These are phyloP conservation scores for Mellivora capensis DNA, from an alignment of 2,113 vertebrate genomes.

Conservation along the genomic window DNA sequence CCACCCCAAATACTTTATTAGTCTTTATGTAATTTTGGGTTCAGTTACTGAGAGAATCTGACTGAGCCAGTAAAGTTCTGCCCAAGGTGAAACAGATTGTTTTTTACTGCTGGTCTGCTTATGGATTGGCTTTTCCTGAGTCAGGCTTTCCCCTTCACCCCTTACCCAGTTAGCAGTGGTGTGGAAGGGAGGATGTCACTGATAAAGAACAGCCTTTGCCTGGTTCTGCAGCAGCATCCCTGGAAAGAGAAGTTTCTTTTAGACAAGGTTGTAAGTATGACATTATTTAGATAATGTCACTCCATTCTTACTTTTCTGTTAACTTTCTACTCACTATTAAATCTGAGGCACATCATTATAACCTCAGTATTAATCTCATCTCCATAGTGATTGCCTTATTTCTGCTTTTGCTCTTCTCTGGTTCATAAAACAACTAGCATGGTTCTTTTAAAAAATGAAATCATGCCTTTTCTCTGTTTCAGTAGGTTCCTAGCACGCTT, in stretches of 20 bases:
- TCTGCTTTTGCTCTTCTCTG: neutral
- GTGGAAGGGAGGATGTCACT: neutral
- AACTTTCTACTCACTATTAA: slow-evolving; percentile 32
- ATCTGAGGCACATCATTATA: neutral
- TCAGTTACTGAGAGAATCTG: slow-evolving; percentile 27
- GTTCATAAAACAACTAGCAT: neutral
- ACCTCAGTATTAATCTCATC: neutral
- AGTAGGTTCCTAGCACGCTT: neutral
- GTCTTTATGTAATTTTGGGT: neutral
- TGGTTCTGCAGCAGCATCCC: neutral
- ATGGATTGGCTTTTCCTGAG: neutral
- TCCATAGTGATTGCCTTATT: neutral
- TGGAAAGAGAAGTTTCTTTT: slow-evolving; percentile 23
- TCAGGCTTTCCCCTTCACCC: neutral
- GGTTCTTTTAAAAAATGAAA: neutral
- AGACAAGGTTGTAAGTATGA: neutral
- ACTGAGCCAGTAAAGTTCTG: neutral
- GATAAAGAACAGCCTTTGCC: neutral
- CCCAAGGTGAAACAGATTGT: neutral
- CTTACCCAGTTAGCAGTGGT: neutral
- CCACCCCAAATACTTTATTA: neutral
- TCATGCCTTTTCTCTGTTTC: neutral
- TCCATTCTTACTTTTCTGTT: slow-evolving; percentile 4
- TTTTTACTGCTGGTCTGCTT: neutral
- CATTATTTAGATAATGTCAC: neutral